A percentile compares a stretch with the other conserved stretches of the same genome.
Evolutionary conservation across 2,888 invertebrate genomes (phyloP).

Genomic region (Drosophila demipolita): DNA sequence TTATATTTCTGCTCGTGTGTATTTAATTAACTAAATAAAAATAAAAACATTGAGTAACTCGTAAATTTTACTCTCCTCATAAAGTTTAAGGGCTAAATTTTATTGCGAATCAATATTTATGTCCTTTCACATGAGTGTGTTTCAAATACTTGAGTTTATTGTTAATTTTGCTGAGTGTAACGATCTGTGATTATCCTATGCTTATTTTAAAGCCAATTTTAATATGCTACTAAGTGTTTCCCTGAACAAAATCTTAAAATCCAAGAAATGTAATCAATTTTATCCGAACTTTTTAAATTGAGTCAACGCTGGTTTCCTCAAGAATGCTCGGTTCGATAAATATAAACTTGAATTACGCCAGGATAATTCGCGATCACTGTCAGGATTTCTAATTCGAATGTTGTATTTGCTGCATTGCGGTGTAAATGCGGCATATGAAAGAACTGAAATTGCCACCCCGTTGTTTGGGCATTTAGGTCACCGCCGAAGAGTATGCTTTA

Average conservation of each 20-base stretch:
- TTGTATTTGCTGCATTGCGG: conserved; percentile 4
- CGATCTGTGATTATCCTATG: not conserved
- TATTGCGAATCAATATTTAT: not conserved
- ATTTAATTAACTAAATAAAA: conserved; percentile 25
- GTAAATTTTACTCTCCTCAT: conserved; percentile 30
- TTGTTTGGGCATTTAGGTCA: conserved; percentile 60
- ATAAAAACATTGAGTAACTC: conserved; percentile 22
- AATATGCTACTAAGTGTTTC: not conserved
- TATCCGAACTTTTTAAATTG: not conserved
- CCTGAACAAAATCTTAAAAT: not conserved
- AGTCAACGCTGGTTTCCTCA: not conserved
- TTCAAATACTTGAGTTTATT: not conserved
- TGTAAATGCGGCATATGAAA: conserved; percentile 22
- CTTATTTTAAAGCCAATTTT: not conserved
- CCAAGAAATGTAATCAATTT: not conserved
- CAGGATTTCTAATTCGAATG: not conserved
- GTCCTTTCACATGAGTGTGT: not conserved
- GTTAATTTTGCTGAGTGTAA: not conserved
- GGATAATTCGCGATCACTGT: not conserved
- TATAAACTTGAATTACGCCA: not conserved
- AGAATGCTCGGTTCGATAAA: not conserved
- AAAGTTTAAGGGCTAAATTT: not conserved
- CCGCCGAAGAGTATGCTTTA: conserved; percentile 75
- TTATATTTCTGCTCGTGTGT: conserved; percentile 38
- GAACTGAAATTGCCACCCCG: conserved; percentile 61